Evolutionary conservation across 2,113 vertebrate species (phyloP), one percentile per base, ranked within the genome.

Genomic region (Propithecus coquereli): DNA sequence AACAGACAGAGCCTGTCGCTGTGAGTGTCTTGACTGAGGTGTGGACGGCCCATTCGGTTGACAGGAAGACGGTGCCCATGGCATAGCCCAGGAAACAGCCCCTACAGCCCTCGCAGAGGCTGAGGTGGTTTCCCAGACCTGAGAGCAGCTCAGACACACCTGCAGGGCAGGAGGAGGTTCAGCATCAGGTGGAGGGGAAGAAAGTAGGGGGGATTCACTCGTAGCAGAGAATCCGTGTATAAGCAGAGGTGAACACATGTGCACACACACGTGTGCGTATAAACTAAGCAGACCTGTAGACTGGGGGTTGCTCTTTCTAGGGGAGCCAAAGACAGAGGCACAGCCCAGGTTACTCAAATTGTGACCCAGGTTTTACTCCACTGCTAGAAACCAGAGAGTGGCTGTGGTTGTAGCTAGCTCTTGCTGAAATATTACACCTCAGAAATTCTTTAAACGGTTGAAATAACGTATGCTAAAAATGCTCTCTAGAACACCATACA

Each of bases 381-480:
- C 16, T 68, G 32, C 57, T 74, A 74, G 83, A 77, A 90, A 77
- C 6, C 18, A 90, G 50, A 94, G 30, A 45, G 32, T 65, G 34
- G 30, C 43, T 20, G 5, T 6, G 40, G 4, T 27, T 32, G 16
- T 70, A 89, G 76, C 37, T 50, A 70, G 37, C 12, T 40, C 37
- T 20, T 13, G 10, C 43, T 92, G 37, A 82, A 90, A 50, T 74
- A 68, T 34, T 80, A 50, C 40, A 25, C 23, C 50, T 63, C 80
- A 87, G 82, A 84, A 86, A 59, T 52, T 25, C 6, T 84, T 90
- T 83, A 27, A 89, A 70, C 23, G 65, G 63, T 47, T 73, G 34
- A 47, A 93, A 88, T 92, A 90, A 92, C 7, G 32, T 30, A 57
- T 12, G n/a, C 34, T 94, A 89, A 89, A 88, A 83, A 71, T 23